phyloP scores from a whole-genome alignment of 2,113 vertebrate genomes.

The Ovibos moschatus region DNA sequence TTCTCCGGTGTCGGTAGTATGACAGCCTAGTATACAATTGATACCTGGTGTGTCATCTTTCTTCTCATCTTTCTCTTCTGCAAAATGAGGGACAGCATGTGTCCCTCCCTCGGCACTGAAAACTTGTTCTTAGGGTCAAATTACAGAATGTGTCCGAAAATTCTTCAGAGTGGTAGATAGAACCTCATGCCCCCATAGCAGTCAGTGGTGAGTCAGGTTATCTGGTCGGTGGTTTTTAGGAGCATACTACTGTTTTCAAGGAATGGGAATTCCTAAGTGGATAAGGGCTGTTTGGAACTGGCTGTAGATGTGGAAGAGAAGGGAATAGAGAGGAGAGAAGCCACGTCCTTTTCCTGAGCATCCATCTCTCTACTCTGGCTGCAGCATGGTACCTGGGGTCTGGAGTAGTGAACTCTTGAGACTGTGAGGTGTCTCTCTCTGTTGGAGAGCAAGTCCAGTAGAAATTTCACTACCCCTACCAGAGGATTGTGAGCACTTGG shows the following conservation, averaged over 20 bases:
- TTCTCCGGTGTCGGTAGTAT: background rate
- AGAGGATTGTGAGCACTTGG: background rate
- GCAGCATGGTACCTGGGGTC: background rate
- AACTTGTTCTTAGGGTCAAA: background rate
- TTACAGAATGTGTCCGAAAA: background rate
- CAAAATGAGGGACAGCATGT: background rate
- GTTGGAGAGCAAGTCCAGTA: background rate
- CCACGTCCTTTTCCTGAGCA: background rate
- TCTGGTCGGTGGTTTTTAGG: background rate
- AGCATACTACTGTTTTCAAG: background rate
- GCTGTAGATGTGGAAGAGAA: background rate
- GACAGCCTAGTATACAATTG: rapidly evolving
- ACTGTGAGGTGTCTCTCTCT: background rate
- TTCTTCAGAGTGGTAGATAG: background rate
- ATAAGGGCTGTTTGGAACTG: background rate
- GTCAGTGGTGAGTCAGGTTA: background rate
- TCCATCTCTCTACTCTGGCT: background rate
- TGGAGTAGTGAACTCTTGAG: background rate
- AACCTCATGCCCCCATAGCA: background rate
- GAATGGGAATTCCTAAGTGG: background rate
- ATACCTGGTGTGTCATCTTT: background rate
- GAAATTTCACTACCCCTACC: background rate
- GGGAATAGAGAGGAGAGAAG: background rate
- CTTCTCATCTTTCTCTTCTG: background rate
- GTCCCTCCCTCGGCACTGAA: background rate